Evolutionary conservation across 2,113 vertebrate genomes (phyloP).

Genomic region (Corydoras sp.): DNA sequence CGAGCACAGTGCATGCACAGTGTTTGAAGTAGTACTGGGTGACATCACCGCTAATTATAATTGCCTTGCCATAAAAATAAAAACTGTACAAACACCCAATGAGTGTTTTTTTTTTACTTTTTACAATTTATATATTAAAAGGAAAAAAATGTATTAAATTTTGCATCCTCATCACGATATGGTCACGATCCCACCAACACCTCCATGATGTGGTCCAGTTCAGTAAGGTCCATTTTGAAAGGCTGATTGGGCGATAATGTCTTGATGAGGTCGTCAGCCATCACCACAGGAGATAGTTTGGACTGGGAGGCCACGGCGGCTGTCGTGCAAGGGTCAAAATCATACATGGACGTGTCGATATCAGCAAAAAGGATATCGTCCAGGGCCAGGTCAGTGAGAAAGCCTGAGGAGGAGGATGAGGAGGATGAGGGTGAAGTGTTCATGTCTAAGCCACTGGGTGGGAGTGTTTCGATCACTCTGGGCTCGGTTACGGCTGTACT

Average conservation of each 20-base stretch:
- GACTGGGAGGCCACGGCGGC: slow-evolving; percentile 64
- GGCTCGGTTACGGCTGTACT: slow-evolving; percentile 54
- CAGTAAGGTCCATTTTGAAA: slow-evolving; percentile 98
- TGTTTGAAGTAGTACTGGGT: slow-evolving; percentile 73
- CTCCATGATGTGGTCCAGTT: slow-evolving; percentile 99
- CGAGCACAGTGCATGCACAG: slow-evolving; percentile 94
- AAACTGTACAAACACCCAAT: slow-evolving; percentile 47
- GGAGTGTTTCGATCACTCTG: slow-evolving; percentile 74
- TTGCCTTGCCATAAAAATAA: slow-evolving; percentile 51
- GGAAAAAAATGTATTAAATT: slow-evolving; percentile 30
- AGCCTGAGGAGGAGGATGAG: slow-evolving; percentile 78
- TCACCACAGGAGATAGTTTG: slow-evolving; percentile 83
- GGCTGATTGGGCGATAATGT: slow-evolving; percentile 92
- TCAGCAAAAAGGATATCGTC: slow-evolving; percentile 97
- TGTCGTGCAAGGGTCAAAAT: slow-evolving; percentile 89
- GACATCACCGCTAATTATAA: slow-evolving; percentile 64
- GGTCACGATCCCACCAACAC: slow-evolving; percentile 92
- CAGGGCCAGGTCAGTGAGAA: slow-evolving; percentile 95
- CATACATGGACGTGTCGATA: slow-evolving; percentile 99
- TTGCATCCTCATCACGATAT: slow-evolving; percentile 26
- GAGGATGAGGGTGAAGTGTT: slow-evolving; percentile 60
- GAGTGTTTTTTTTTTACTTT: slow-evolving; percentile 45
- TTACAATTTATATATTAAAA: slow-evolving; percentile 48
- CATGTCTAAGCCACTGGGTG: slow-evolving; percentile 76
- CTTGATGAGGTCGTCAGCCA: slow-evolving; percentile 91